Base-by-base conservation (phyloP, 2,113 vertebrate genomes). In the Fregetta grallaria region DNA sequence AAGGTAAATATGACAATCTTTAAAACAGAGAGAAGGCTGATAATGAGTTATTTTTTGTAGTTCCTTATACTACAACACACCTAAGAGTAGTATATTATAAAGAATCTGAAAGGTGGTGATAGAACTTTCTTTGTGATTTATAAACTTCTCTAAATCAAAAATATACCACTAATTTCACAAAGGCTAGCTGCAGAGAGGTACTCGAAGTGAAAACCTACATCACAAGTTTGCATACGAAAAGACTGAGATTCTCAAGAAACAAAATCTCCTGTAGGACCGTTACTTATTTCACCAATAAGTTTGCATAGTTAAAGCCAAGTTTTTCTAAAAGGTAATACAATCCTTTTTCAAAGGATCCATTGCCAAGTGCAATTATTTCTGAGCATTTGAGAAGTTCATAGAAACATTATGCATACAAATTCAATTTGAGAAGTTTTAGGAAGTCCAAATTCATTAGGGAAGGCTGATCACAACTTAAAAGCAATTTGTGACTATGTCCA, bases 241-340 rank as follows among this genome's bases (percentile, higher is more conserved):
- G 77, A 89, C 72, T n/a, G 9, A 93, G 97, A 94, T 75, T 73
- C 96, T 88, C 79, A 96, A 94, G 97, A 97, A 98, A 98, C 96
- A 97, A 97, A 98, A 97, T 97, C 96, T 95, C 76, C 96, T 96
- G 85, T 74, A 96, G 97, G 96, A 97, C 97, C 78, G 13, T 93
- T 49, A 77, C 56, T 93, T 98, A 92, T 96, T 97, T 98, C 97
- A 98, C 90, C 94, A 97, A 75, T n/a, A 95, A 94, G 78, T 95
- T 97, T 98, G 97, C 90, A 95, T 72, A 97, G 98, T 96, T 97
- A 97, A 98, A 92, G 82, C 44, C 72, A 70, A 93, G 71, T 93
- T 97, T 97, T 98, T 98, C 97, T 97, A 96, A 98, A 98, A 88
- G 65, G 98, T 98, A 98, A 98, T 86, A 97, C 97, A 97, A 98